A percentile compares a stretch with the other conserved stretches of the same genome.
phyloP scores from a whole-genome alignment of 2,797 vertebrate species.

The Gallinago stenura region DNA sequence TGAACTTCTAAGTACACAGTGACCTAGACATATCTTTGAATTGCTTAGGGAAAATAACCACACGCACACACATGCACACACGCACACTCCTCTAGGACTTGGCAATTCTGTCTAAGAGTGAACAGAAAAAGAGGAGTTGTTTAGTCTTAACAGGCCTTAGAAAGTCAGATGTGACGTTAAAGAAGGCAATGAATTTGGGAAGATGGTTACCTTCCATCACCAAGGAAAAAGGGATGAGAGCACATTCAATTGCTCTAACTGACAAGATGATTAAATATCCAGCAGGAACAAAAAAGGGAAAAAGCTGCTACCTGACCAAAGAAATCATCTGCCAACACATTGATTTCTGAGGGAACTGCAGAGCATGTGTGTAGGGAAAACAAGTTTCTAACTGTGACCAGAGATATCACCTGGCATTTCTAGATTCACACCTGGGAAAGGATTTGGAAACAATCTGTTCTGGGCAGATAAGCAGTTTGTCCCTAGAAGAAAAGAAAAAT shows the following conservation, averaged over 20 bases:
- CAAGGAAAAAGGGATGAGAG: background rate
- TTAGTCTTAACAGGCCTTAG: background rate
- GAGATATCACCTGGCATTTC: background rate
- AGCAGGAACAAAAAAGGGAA: background rate
- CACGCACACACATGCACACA: too few species aligned
- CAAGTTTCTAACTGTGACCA: background rate
- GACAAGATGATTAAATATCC: background rate
- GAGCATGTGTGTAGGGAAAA: background rate
- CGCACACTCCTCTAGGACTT: background rate
- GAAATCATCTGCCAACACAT: background rate
- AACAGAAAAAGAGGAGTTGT: background rate
- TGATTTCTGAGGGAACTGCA: background rate
- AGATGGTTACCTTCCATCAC: background rate
- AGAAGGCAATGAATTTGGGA: background rate
- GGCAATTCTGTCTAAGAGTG: background rate
- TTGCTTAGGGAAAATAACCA: background rate
- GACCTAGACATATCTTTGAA: background rate
- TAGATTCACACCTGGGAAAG: background rate
- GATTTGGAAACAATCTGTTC: background rate
- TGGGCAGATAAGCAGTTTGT: background rate
- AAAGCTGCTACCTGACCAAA: background rate
- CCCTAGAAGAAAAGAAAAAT: background rate
- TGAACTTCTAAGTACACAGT: background rate
- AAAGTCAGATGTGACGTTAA: background rate
- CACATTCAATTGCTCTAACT: background rate